Evolutionary conservation across 2,113 vertebrate species (phyloP), one percentile per base, ranked within the genome.

Genomic region (Salvelinus namaycush): DNA sequence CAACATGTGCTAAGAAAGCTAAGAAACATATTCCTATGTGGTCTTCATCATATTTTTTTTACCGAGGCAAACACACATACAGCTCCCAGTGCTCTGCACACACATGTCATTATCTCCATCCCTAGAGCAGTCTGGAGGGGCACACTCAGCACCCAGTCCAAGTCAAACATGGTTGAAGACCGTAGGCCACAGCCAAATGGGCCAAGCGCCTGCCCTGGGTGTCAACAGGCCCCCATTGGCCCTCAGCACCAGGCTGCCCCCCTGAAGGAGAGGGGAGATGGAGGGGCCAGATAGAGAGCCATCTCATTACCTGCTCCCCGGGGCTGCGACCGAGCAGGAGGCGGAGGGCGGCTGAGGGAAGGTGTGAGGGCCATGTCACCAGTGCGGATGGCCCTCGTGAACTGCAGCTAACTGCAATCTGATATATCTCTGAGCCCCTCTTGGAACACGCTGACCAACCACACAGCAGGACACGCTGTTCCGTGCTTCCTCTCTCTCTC

Each of bases 301-400:
- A 84, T 88, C 88, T 93, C 92, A 92, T 93, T 93, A 93, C 90
- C 84, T 91, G 59, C 88, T 92, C 91, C 92, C 90, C 59, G 81
- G 86, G 89, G 92, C 91, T 84, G 90, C 83, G 83, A 72, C 89
- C 86, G 83, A 88, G 87, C 83, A 88, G 85, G 81, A 83, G 84
- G 86, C 81, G 80, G 68, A 18, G 18, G 18, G 29, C 6, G 67
- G 29, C 12, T 34, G 7, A 29, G 13, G 34, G 24, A 22, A 44
- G 39, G 16, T 84, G 84, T 76, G 82, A 87, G 85, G 86, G 78
- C 79, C 78, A 78, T 86, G 88, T 88, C 89, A 86, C 87, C 80
- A 86, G 81, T 78, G 83, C 72, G 83, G 78, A 89, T 72, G 76
- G 86, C 84, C 86, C 84, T 85, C 22, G 68, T 89, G 89, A 92